Evolutionary conservation across 2,888 invertebrate genomes (phyloP), one percentile per base, ranked within the genome.

Genomic region (Melipona beecheii): DNA sequence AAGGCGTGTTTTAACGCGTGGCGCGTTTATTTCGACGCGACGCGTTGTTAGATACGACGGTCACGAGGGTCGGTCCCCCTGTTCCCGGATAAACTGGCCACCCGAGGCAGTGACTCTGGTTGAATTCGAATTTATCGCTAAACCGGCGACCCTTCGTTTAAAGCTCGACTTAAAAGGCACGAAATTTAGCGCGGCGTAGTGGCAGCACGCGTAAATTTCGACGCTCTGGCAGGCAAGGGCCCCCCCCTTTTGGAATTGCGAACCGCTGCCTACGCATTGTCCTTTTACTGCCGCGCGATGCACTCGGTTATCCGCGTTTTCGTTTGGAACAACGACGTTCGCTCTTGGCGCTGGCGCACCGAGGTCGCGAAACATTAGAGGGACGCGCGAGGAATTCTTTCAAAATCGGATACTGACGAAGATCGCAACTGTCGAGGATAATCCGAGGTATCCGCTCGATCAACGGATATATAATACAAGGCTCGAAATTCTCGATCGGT

Each of bases 121-220:
- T 71, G 70, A 72, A 85, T 78, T 79, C 70, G 74, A 78, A 80
- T 78, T 88, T 81, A 81, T 78, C 71, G 73, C 56, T 58, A 60
- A 81, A 85, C 66, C 62, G 19, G 52, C 24, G 66, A 69, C 68
- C 68, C 75, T 69, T 72, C 84, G 81, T 88, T 88, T 82, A 81
- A 81, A 70, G 75, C 73, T 62, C 60, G 79, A 73, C 80, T 75
- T 84, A 84, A 81, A 86, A 86, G 70, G 60, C 69, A 75, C 69
- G 82, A 82, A 83, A 86, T 83, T 88, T 81, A 83, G 73, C 86
- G 54, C 66, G 73, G 56, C 56, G 60, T 54, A 49, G 71, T 75
- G 70, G 69, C 58, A 64, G 56, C 27, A 62, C 71, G 78, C 77
- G 78, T 86, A 88, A 88, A 88, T 88, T 86, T 84, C 79, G 62